A percentile compares a stretch with the other conserved stretches of the same genome.
These are phyloP conservation scores for Sialis lutaria DNA, from an alignment of 2,888 invertebrate species.

Conservation along the genomic window DNA sequence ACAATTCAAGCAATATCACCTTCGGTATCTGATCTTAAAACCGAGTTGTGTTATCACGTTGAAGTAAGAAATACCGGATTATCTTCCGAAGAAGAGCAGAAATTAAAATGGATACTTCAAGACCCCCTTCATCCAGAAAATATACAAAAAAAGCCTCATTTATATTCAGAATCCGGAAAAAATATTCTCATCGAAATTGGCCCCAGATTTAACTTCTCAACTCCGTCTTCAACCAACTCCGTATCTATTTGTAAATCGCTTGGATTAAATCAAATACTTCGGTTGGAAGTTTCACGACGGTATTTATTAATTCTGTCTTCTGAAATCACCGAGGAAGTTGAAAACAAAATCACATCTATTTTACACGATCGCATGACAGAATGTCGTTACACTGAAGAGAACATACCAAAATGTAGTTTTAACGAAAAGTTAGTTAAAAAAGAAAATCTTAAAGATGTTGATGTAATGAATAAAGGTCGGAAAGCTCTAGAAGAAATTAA, in stretches of 20 bases:
- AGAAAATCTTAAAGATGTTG: slow-evolving; percentile 68
- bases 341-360: slow-evolving; percentile 34
- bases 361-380: slow-evolving; percentile 90
- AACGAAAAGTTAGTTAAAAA: slow-evolving; percentile 45
- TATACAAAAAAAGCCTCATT: slow-evolving; percentile 33
- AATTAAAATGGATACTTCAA: slow-evolving; percentile 62
- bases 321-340: slow-evolving; percentile 22
- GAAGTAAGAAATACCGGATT: slow-evolving; percentile 38
- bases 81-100: slow-evolving; percentile 38
- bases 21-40: slow-evolving; percentile 35
- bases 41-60: slow-evolving; percentile 71
- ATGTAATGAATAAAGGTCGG: slow-evolving; percentile 60
- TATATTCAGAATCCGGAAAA: slow-evolving; percentile 24
- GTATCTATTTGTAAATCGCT: slow-evolving; percentile 84
- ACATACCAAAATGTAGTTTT: slow-evolving; percentile 45
- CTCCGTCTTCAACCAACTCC: slow-evolving; percentile 90
- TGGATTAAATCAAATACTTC: slow-evolving; percentile 51
- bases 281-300: slow-evolving; percentile 69
- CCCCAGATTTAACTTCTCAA: slow-evolving; percentile 86
- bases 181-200: slow-evolving; percentile 67
- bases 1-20: slow-evolving; percentile 27
- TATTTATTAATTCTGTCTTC: slow-evolving; percentile 40
- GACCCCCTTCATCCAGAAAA: slow-evolving; percentile 46
- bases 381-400: slow-evolving; percentile 56
- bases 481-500: slow-evolving; percentile 61